Evolutionary conservation across 2,888 invertebrate genomes (phyloP), one percentile per base, ranked within the genome.

Genomic region (Hypselothyrea guttata): DNA sequence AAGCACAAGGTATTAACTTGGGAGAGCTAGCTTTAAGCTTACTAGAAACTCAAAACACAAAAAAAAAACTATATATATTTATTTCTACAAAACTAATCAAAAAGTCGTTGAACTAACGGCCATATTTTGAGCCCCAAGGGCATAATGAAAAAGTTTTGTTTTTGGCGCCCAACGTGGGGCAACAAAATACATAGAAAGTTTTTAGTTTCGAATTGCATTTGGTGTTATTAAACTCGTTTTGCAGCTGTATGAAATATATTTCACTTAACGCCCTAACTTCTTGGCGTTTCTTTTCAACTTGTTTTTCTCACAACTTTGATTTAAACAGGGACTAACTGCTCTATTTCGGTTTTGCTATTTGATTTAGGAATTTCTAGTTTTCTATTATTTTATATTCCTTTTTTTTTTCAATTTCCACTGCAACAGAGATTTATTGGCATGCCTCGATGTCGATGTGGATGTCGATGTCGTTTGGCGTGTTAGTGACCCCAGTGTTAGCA

Each of bases 351-450:
- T 62, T 61, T 75, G 76, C 81, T 81, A 83, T 84, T 85, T 81
- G 85, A 84, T 83, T 79, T 81, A 68, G 81, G 74, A 85, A 85
- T 85, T 85, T 76, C 53, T 22, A 70, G 79, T 44, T 77, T 52
- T 60, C 83, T 70, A 66, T 75, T 69, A 70, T 71, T 69, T 53
- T 53, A 60, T 63, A 65, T 61, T 66, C 54, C 48, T 46, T 30
- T 60, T 38, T 56, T 40, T 13, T 55, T 22, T 22, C 22, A 45
- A n/a, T n/a, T n/a, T n/a, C n/a, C n/a, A n/a, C 59, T 53, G 62
- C 62, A 63, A 62, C 61, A 48, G 58, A 70, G 83, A 84, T 84
- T 84, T 79, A 84, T 84, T 82, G 83, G 79, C 62, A 75, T 82
- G 70, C 84, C 71, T 35, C 45, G 37, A 44, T 7, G 12, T 11